Evolutionary conservation across 1,140 invertebrate genomes (phyloP).

Genomic region (Bombus consobrinus): DNA sequence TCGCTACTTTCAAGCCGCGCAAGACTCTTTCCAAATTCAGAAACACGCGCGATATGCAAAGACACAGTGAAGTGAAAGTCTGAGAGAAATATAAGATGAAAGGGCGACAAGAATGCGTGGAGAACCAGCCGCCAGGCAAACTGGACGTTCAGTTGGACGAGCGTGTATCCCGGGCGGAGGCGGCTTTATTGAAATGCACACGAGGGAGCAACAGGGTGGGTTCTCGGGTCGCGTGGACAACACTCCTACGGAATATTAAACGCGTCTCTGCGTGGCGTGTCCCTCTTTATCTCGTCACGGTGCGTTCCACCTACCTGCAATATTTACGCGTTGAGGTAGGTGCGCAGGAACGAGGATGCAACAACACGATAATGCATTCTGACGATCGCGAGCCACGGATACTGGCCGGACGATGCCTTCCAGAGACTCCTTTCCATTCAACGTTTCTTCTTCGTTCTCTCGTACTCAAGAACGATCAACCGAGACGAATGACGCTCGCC

Average conservation of each 20-base stretch:
- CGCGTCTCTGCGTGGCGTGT: conserved; percentile 25
- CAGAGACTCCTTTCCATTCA: conserved; percentile 11
- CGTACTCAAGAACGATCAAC: background rate
- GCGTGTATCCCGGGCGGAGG: conserved; percentile 51
- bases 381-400: background rate
- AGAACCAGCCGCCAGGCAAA: background rate
- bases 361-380: conserved; percentile 28
- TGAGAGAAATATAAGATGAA: background rate
- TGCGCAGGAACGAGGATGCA: conserved; percentile 13
- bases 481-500: conserved; percentile 8
- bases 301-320: conserved; percentile 62
- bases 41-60: too few relatives aligned
- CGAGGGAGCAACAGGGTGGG: conserved; percentile 62
- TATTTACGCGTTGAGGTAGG: conserved; percentile 67
- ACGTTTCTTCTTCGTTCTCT: background rate
- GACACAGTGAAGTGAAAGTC: background rate
- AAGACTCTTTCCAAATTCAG: too few relatives aligned
- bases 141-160: background rate
- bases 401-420: conserved; percentile 5
- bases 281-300: conserved; percentile 34
- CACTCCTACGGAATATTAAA: conserved; percentile 76
- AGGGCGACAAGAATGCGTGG: background rate
- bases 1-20: too few relatives aligned
- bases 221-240: conserved; percentile 77
- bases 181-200: conserved; percentile 71